Conservation (phyloP, 2,797 vertebrate species). For the Lemur catta region DNA sequence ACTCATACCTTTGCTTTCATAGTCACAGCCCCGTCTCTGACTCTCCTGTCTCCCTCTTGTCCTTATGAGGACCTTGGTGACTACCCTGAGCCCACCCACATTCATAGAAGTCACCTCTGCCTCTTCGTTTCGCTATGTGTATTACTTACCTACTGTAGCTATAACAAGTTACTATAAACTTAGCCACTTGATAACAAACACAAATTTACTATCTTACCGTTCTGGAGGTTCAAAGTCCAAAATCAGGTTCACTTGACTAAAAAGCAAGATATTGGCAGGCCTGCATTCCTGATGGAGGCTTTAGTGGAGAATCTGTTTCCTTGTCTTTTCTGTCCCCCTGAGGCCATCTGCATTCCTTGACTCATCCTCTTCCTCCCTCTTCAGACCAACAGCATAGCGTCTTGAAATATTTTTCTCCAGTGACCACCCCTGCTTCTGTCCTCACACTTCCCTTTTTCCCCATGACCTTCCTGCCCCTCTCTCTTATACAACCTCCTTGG, state of each 20-base stretch:
- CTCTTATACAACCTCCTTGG: background rate
- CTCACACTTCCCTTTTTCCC: background rate
- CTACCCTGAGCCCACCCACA: background rate
- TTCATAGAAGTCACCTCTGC: background rate
- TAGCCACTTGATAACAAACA: background rate
- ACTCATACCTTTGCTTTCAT: background rate
- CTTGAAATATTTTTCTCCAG: background rate
- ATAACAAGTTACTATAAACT: background rate
- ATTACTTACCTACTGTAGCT: background rate
- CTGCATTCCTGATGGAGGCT: background rate
- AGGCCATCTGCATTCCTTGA: background rate
- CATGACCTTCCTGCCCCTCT: background rate
- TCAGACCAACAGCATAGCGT: background rate
- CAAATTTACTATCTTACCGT: background rate
- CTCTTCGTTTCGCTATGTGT: background rate
- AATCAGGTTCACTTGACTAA: background rate
- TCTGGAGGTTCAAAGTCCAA: background rate
- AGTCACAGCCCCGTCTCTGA: background rate
- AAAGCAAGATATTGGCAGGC: background rate
- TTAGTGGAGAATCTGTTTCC: too few species aligned
- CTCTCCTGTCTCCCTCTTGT: background rate
- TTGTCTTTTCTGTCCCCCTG: background rate
- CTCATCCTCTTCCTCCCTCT: background rate
- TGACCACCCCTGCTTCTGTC: background rate
- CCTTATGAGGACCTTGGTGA: background rate